phyloP scores from a whole-genome alignment of 2,113 vertebrate species.

The Casuarius casuarius region DNA sequence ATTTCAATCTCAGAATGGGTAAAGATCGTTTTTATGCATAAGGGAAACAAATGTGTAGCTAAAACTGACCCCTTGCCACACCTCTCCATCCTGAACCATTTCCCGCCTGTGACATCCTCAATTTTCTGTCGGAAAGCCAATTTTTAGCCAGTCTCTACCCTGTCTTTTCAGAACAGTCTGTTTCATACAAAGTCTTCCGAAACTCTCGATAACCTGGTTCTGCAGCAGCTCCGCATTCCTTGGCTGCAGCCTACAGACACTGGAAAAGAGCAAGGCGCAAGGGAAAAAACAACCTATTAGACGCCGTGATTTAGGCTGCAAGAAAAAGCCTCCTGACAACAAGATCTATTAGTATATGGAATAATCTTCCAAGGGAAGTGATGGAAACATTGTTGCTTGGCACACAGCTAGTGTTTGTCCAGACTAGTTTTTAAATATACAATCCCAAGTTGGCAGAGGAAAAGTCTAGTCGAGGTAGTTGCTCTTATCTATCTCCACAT shows the following conservation, averaged over 20 bases:
- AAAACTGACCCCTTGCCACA: neutral
- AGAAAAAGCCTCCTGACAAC: conserved; percentile 52
- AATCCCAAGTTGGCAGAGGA: conserved; percentile 55
- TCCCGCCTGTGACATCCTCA: conserved; percentile 11
- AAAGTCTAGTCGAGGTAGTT: conserved; percentile 66
- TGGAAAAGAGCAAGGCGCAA: neutral
- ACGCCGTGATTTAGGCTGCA: conserved; percentile 26
- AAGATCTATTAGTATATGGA: conserved; percentile 63
- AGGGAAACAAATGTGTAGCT: neutral
- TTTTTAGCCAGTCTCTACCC: neutral
- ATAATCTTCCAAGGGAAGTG: conserved; percentile 63
- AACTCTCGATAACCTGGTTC: neutral
- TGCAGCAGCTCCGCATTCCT: neutral
- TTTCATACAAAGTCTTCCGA: neutral
- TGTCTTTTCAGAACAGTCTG: neutral
- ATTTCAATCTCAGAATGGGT: neutral
- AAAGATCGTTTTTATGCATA: neutral
- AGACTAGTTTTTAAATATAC: conserved; percentile 71
- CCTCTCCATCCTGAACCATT: neutral
- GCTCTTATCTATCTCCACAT: conserved; percentile 68
- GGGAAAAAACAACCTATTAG: conserved; percentile 30
- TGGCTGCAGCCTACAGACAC: neutral
- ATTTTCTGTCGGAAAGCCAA: conserved; percentile 11
- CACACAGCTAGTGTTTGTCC: conserved; percentile 62
- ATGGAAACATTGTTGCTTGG: conserved; percentile 67